Evolutionary conservation across 2,888 invertebrate species (phyloP).

Genomic region (Rhimphoctona megacephalus): DNA sequence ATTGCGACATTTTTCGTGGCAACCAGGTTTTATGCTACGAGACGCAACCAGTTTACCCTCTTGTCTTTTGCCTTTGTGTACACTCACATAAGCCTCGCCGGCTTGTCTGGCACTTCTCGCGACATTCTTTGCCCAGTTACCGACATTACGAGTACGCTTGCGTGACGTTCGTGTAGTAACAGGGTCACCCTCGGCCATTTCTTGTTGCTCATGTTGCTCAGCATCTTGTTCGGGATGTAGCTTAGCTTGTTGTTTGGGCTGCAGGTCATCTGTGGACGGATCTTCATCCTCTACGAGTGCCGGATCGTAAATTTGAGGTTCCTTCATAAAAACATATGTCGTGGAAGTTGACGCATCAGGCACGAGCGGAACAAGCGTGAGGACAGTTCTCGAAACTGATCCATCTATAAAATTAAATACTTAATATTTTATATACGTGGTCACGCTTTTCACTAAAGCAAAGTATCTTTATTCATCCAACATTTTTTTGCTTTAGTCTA

Average conservation of each 20-base stretch:
- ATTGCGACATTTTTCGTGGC: conserved; percentile 17
- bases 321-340: neutral
- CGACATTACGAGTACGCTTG: conserved; percentile 6
- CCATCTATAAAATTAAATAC: neutral
- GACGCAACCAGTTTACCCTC: conserved; percentile 1
- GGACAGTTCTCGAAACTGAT: neutral
- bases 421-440: neutral
- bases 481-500: neutral
- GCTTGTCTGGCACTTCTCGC: conserved; percentile 1
- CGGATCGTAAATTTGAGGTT: neutral
- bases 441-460: neutral
- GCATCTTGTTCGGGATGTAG: neutral
- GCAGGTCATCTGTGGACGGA: neutral
- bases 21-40: conserved; percentile 15
- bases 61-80: neutral
- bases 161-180: conserved; percentile 10
- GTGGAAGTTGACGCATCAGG: conserved; percentile 6
- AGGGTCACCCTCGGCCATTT: neutral
- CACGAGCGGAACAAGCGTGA: conserved; percentile 14
- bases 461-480: neutral
- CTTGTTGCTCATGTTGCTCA: conserved; percentile 15
- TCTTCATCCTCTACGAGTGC: neutral
- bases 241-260: neutral
- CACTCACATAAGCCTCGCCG: conserved; percentile 10
- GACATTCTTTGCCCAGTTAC: conserved; percentile 8